These are phyloP conservation scores for Eremophila alpestris DNA, from an alignment of 2,797 vertebrate genomes.

Conservation along the genomic window DNA sequence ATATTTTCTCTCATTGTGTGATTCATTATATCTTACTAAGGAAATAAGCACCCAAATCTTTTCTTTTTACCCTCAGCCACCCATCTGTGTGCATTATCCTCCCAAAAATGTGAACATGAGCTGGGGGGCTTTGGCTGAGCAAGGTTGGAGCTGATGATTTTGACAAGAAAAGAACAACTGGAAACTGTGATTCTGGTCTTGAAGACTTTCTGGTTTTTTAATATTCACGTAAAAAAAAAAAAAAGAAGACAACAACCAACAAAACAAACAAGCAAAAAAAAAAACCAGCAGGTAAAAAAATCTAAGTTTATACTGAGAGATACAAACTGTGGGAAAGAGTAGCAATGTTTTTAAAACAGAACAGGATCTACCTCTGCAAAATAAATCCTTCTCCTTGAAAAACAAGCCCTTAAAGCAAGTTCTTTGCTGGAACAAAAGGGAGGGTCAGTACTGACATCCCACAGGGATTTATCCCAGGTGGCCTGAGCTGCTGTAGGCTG, in stretches of 20 bases:
- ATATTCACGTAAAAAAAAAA: conserved; percentile 69
- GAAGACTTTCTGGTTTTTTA: conserved; percentile 61
- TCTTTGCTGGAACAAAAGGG: accelerated
- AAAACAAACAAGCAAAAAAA: not conserved
- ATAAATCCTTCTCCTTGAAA: not conserved
- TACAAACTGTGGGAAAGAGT: not conserved
- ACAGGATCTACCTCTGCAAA: not conserved
- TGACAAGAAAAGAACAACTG: not conserved
- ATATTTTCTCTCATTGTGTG: accelerated
- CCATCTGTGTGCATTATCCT: not conserved
- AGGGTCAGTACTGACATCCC: not conserved
- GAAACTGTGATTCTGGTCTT: not conserved
- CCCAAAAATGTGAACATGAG: not conserved
- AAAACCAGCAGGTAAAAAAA: conserved; percentile 33
- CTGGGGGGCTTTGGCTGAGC: not conserved
- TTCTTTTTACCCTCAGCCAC: not conserved
- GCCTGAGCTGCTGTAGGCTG: not conserved
- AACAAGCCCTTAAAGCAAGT: not conserved
- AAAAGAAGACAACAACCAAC: not conserved
- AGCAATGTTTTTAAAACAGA: not conserved
- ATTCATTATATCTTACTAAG: not conserved
- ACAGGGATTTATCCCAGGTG: not conserved
- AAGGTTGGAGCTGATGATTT: not conserved
- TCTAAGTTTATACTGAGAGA: not conserved
- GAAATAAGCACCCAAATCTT: not conserved